A percentile compares a stretch with the other conserved stretches of the same genome.
Evolutionary conservation across 2,113 vertebrate species (phyloP).

Genomic region (Naja naja): DNA sequence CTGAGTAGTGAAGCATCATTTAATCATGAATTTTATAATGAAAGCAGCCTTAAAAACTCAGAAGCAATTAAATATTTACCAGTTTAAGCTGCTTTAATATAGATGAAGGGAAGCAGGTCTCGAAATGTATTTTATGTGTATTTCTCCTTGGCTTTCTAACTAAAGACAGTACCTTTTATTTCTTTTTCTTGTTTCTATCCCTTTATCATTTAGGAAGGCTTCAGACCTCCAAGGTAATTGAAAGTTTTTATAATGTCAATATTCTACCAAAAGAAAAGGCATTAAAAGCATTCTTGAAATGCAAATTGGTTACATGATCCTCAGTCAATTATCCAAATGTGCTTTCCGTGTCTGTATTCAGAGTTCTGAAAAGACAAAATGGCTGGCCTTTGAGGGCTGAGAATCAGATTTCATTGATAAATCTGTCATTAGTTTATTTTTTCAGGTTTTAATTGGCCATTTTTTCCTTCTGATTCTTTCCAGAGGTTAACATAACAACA

Average conservation of each 20-base stretch:
- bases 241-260: neutral
- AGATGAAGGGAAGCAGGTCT: slow-evolving; percentile 17
- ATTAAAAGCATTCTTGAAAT: neutral
- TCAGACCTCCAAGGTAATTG: neutral
- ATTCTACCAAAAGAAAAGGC: neutral
- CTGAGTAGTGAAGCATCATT: slow-evolving; percentile 26
- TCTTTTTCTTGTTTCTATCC: neutral
- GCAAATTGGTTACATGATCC: neutral
- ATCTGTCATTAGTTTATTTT: neutral
- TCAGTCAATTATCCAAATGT: neutral
- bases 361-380: neutral
- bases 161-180: neutral
- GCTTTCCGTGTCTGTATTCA: neutral
- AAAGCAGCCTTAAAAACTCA: slow-evolving; percentile 20
- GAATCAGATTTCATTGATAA: neutral
- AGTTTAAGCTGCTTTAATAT: slow-evolving; percentile 10
- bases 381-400: neutral
- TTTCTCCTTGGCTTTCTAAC: neutral
- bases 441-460: neutral
- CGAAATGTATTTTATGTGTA: neutral
- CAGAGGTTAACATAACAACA: neutral
- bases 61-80: slow-evolving; percentile 28
- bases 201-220: neutral
- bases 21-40: slow-evolving; percentile 39
- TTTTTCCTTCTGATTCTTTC: neutral